Evolutionary conservation across 2,113 vertebrate genomes (phyloP).

Genomic region (Pachypanchax playfairii): DNA sequence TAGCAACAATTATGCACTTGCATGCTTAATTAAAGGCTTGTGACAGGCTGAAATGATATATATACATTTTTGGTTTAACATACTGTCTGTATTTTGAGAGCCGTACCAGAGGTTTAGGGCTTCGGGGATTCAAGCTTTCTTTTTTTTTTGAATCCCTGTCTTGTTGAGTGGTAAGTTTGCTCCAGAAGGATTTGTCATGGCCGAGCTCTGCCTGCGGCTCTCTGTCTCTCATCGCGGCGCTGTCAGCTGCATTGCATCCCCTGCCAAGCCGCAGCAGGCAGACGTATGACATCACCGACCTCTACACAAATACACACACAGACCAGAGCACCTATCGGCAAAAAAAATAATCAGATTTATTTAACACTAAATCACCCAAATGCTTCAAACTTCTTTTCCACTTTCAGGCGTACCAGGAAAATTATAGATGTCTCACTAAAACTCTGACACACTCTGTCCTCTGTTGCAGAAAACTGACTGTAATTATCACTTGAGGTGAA

Average conservation of each 20-base stretch:
- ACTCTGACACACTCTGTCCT: conserved; percentile 18
- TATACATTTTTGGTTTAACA: not conserved
- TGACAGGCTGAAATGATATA: not conserved
- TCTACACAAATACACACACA: conserved; percentile 30
- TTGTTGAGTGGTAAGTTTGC: conserved; percentile 40
- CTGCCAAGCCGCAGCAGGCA: conserved; percentile 57
- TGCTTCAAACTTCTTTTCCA: conserved; percentile 10
- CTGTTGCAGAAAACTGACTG: conserved; percentile 51
- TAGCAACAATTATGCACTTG: no score
- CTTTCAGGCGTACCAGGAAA: conserved; percentile 17
- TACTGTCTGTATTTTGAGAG: conserved; percentile 3
- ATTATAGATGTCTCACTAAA: conserved; percentile 19
- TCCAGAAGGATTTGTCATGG: conserved; percentile 56
- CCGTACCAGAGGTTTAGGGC: conserved; percentile 30
- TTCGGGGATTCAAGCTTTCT: no score
- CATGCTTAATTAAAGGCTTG: not conserved
- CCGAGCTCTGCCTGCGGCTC: conserved; percentile 49
- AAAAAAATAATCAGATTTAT: not conserved
- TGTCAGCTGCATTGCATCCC: conserved; percentile 41
- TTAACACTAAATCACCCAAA: conserved; percentile 12
- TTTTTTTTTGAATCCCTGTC: conserved; percentile 6
- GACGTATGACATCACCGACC: conserved; percentile 24
- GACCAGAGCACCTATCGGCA: conserved; percentile 1
- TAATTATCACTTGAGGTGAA: conserved; percentile 54
- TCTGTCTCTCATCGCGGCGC: conserved; percentile 27